Percentiles rank a stretch among this genome's conserved stretches.
Conservation (phyloP, 2,888 invertebrate genomes). For the Nemurella pictetii region DNA sequence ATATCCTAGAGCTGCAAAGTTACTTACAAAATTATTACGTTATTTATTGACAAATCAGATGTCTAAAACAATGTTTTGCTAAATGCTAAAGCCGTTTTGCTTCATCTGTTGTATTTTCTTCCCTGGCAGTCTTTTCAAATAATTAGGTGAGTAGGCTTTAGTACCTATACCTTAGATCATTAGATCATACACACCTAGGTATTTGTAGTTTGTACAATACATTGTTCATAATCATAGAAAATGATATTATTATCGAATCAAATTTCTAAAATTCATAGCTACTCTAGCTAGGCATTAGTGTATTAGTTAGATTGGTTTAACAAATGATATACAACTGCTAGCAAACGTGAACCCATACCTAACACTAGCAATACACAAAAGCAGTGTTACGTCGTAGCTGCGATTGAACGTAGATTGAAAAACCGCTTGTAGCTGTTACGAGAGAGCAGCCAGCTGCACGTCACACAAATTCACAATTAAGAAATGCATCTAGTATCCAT, state of each 20-base stretch:
- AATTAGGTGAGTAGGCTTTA: not conserved
- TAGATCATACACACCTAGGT: too few species aligned
- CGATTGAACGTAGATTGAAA: too few species aligned
- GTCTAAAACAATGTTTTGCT: not conserved
- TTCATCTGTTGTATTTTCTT: not conserved
- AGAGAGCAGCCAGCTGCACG: too few species aligned
- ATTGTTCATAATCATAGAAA: not conserved
- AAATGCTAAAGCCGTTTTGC: not conserved
- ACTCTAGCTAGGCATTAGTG: not conserved
- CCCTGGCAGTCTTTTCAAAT: not conserved
- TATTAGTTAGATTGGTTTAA: not conserved
- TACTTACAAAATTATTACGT: not conserved
- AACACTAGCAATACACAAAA: too few species aligned
- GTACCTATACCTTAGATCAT: too few species aligned
- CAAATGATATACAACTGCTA: not conserved
- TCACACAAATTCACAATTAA: too few species aligned
- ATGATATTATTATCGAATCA: not conserved
- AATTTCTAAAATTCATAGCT: not conserved
- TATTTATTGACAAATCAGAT: not conserved
- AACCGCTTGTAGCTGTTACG: too few species aligned
- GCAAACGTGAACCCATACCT: too few species aligned
- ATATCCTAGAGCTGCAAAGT: not conserved
- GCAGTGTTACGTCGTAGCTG: too few species aligned
- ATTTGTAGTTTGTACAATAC: not conserved
- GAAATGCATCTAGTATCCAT: too few species aligned